A percentile compares a stretch with the other conserved stretches of the same genome.
Evolutionary conservation across 2,113 vertebrate genomes (phyloP).

Genomic region (Monarcha castaneiventris): DNA sequence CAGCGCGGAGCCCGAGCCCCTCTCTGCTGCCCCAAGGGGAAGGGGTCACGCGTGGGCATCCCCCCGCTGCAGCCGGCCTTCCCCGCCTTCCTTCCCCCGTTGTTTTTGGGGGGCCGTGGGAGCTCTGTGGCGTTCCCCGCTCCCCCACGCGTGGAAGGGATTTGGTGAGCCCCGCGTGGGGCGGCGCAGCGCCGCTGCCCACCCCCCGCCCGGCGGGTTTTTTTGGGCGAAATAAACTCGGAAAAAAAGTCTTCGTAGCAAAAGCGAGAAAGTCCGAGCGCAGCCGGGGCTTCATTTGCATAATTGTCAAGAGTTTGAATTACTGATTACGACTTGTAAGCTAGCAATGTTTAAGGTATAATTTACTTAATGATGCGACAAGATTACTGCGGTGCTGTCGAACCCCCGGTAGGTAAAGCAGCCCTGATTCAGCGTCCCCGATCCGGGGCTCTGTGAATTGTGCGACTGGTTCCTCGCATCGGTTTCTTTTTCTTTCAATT

Average conservation of each 20-base stretch:
- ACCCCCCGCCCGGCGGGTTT: accelerated
- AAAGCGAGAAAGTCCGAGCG: background rate
- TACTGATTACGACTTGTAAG: slow-evolving; percentile 47
- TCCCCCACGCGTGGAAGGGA: background rate
- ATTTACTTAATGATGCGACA: slow-evolving; percentile 58
- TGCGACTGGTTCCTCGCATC: background rate
- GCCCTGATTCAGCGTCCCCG: slow-evolving; percentile 9
- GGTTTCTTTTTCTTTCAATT: background rate
- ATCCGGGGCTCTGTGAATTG: background rate
- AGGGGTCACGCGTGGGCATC: background rate
- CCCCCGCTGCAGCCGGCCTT: too few relatives aligned
- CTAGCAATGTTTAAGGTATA: slow-evolving; percentile 17
- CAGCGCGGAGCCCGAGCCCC: background rate
- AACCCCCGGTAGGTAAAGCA: background rate
- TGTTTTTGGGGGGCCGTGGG: too few relatives aligned
- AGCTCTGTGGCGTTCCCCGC: too few relatives aligned
- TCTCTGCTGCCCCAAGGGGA: background rate
- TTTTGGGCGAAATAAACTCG: background rate
- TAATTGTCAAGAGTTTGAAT: slow-evolving; percentile 55
- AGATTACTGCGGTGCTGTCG: slow-evolving; percentile 15
- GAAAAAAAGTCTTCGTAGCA: background rate
- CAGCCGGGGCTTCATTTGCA: background rate
- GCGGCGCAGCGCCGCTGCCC: background rate
- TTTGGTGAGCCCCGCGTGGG: background rate
- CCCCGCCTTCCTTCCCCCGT: background rate